Evolutionary conservation across 2,888 invertebrate genomes (phyloP), one percentile per base, ranked within the genome.

Genomic region (Rutpela maculata): DNA sequence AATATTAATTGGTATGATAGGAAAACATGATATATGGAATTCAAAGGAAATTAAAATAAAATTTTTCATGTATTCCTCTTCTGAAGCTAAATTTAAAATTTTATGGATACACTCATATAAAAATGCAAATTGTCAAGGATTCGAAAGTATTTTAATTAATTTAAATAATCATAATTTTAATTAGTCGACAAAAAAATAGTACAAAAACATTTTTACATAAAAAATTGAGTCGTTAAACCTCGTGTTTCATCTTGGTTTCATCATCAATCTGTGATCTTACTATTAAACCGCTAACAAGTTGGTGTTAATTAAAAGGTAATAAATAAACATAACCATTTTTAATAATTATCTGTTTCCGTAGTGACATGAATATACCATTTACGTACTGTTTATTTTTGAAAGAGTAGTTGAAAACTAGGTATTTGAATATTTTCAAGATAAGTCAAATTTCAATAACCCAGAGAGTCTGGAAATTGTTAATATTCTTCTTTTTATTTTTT

Each of bases 321-420:
- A 56, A 69, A 69, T 69, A 69, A 67, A 68, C 55, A 56, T 68
- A 55, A 17, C 12, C 12, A 18, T 66, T 19, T 17, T 15, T 56
- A n/a, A 63, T 63, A 68, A 68, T 68, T 68, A 56, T 68, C 31
- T 56, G 67, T 68, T 68, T 68, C 67, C 67, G 55, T 26, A 68
- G 56, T 22, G 56, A 56, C 12, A 22, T 56, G 55, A 56, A 68
- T 68, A 68, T 9, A 68, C 56, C 55, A 68, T 10, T 65, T 38
- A 38, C 43, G 11, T 38, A 38, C 11, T 38, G 10, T 2, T 38
- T 5, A 38, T 38, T 38, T 11, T 11, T 12, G 59, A 22, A 22
- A 22, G 19, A 60, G 22, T 11, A 60, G 22, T 12, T 60, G 59
- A n/a, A 60, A 12, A 1, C 12, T 26, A n/a, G n/a, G n/a, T n/a